These are phyloP conservation scores for Diachrysia chrysitis DNA, from an alignment of 2,888 invertebrate genomes.

Conservation along the genomic window DNA sequence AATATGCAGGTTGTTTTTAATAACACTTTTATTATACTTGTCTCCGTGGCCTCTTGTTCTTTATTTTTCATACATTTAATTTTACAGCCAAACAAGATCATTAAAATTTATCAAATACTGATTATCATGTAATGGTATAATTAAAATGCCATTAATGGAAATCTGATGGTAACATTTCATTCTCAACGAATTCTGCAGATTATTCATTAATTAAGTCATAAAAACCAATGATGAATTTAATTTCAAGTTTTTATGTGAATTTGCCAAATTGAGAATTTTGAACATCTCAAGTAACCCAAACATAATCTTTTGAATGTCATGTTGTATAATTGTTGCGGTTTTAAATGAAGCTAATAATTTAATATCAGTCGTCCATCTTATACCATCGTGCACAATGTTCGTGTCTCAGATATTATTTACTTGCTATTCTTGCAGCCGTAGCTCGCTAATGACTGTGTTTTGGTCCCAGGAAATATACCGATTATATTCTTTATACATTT, in stretches of 20 bases:
- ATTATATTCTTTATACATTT: not conserved
- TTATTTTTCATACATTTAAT: constrained; percentile 15
- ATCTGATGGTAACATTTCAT: constrained; percentile 28
- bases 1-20: not conserved
- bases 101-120: constrained; percentile 43
- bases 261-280: not conserved
- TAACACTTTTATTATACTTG: not conserved
- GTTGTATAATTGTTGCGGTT: not conserved
- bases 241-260: not conserved
- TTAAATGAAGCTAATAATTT: not conserved
- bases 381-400: not conserved
- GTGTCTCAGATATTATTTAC: constrained; percentile 4
- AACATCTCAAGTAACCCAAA: not conserved
- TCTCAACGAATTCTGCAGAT: constrained; percentile 43
- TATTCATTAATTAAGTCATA: constrained; percentile 54
- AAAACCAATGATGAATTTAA: constrained; percentile 32
- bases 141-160: constrained; percentile 49
- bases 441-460: not conserved
- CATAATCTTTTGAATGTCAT: not conserved
- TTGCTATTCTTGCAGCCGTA: not conserved
- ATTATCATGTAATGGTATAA: constrained; percentile 42
- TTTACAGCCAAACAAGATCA: constrained; percentile 36
- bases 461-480: not conserved
- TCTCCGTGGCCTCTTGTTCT: not conserved
- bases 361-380: not conserved